phyloP scores from a whole-genome alignment of 2,113 vertebrate species.

The Charadrius vociferus region DNA sequence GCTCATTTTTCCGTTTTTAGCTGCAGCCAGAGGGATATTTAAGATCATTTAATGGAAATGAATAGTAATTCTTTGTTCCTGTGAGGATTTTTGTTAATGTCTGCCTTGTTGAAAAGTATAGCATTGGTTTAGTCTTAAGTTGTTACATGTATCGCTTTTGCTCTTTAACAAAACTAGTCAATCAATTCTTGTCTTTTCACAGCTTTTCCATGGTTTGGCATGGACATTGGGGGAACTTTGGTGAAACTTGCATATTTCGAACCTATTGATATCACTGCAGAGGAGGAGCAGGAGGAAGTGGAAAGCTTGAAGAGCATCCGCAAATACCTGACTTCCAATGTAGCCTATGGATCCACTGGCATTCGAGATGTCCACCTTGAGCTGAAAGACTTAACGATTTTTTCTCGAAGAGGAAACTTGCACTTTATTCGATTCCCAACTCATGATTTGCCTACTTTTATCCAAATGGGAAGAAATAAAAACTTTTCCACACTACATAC shows the following conservation, averaged over 20 bases:
- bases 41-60: not conserved
- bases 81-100: not conserved
- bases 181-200: not conserved
- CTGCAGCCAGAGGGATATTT: not conserved
- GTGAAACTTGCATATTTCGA: conserved; percentile 85
- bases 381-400: conserved; percentile 80
- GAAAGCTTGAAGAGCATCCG: conserved; percentile 86
- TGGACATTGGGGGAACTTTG: conserved; percentile 84
- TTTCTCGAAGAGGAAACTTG: conserved; percentile 81
- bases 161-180: not conserved
- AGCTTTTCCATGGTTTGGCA: conserved; percentile 87
- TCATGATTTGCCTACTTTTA: conserved; percentile 84
- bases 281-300: conserved; percentile 86
- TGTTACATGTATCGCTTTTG: not conserved
- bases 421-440: conserved; percentile 87
- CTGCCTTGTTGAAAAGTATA: not conserved
- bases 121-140: not conserved
- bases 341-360: conserved; percentile 85
- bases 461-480: conserved; percentile 85
- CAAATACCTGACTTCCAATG: conserved; percentile 82
- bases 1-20: not conserved
- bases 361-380: conserved; percentile 84
- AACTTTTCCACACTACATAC: conserved; percentile 86
- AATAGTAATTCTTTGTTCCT: not conserved
- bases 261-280: conserved; percentile 84